phyloP scores from a whole-genome alignment of 2,113 vertebrate species.

The Cephalopholis sonnerati region DNA sequence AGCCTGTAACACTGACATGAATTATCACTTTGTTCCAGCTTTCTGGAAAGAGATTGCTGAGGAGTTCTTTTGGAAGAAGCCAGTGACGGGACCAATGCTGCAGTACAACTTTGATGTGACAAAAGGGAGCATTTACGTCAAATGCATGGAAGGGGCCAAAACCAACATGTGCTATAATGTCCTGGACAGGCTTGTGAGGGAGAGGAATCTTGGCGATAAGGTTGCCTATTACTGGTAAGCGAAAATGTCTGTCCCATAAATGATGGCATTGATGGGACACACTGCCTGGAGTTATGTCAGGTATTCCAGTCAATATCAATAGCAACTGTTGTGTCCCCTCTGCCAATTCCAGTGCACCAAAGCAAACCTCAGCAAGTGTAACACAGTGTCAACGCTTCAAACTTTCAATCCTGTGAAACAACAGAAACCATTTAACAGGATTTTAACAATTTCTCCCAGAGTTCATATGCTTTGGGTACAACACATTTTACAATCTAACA shows the following conservation, averaged over 20 bases:
- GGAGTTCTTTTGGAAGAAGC: constrained; percentile 86
- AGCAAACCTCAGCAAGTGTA: constrained; percentile 36
- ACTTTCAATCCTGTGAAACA: background rate
- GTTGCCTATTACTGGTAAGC: constrained; percentile 89
- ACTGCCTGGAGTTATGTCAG: constrained; percentile 45
- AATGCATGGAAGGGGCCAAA: constrained; percentile 88
- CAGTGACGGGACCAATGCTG: constrained; percentile 80
- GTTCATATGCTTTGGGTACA: background rate
- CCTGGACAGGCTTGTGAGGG: constrained; percentile 85
- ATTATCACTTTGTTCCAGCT: constrained; percentile 64
- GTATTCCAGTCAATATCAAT: constrained; percentile 54
- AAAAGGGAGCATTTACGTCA: constrained; percentile 83
- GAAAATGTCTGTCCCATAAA: constrained; percentile 3
- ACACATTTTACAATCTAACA: background rate
- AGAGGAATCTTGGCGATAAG: constrained; percentile 83
- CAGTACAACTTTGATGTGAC: constrained; percentile 88
- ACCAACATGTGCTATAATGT: constrained; percentile 90
- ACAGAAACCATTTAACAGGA: background rate
- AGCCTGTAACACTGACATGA: constrained; percentile 14
- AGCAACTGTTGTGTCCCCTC: constrained; percentile 47
- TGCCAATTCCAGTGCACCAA: constrained; percentile 26
- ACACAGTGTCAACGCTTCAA: constrained; percentile 9
- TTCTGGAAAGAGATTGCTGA: constrained; percentile 86
- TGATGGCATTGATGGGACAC: constrained; percentile 32
- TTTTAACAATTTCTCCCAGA: background rate